Conservation (phyloP, 2,113 vertebrate species). For the Empidonax traillii region DNA sequence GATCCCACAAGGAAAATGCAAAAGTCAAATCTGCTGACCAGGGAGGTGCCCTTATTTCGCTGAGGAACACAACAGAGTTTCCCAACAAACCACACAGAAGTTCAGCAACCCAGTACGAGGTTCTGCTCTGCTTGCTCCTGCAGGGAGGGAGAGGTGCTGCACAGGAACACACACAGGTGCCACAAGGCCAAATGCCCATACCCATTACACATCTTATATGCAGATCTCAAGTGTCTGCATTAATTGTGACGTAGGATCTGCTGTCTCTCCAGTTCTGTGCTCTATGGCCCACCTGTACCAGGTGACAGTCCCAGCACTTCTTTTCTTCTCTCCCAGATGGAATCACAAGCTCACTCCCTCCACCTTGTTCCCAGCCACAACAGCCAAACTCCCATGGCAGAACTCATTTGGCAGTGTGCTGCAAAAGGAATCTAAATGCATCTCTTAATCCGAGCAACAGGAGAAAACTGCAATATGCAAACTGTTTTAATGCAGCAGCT, state of each 20-base stretch:
- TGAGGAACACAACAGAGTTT: not conserved
- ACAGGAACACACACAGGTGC: not conserved
- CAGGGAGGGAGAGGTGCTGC: not conserved
- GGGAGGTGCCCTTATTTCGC: not conserved
- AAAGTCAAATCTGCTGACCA: not conserved
- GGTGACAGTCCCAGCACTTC: not conserved
- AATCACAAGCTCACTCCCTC: not conserved
- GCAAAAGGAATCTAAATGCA: not conserved
- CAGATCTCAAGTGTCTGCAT: not conserved
- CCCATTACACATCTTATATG: accelerated
- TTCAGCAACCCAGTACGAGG: not conserved
- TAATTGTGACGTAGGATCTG: not conserved
- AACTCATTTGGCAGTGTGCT: not conserved
- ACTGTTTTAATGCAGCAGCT: not conserved
- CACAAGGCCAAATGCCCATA: not conserved
- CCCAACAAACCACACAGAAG: not conserved
- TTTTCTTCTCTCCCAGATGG: accelerated
- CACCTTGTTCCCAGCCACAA: not conserved
- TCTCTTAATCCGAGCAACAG: not conserved
- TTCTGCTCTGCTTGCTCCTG: not conserved
- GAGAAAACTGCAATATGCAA: not conserved
- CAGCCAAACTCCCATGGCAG: not conserved
- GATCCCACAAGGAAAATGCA: not conserved
- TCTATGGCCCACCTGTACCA: not conserved
- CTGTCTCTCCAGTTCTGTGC: not conserved